Evolutionary conservation across 2,113 vertebrate species (phyloP).

Genomic region (Genyomyrus donnyi): DNA sequence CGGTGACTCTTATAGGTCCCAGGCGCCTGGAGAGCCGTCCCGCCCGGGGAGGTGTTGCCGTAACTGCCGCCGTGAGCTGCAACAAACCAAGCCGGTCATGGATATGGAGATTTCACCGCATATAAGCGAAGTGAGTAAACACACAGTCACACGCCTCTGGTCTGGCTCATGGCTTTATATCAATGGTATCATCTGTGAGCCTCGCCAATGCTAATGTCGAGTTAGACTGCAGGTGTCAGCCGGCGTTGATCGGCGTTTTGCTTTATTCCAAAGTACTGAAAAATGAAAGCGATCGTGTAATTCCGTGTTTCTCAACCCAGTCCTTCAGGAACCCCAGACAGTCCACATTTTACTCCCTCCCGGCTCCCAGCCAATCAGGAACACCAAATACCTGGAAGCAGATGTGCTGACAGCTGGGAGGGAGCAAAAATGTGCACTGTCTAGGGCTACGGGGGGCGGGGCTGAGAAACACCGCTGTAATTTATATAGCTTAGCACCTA

Average conservation of each 20-base stretch:
- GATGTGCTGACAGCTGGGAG: neutral
- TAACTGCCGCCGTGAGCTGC: constrained; percentile 25
- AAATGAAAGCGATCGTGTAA: neutral
- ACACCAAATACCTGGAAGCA: neutral
- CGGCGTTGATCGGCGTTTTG: neutral
- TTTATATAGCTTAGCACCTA: neutral
- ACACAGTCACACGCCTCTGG: neutral
- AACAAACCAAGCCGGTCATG: neutral
- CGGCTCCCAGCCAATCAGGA: neutral
- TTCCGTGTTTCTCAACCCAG: neutral
- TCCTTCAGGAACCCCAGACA: neutral
- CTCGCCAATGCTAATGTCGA: neutral
- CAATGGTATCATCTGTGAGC: neutral
- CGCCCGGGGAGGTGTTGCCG: constrained; percentile 8
- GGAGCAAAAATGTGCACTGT: neutral
- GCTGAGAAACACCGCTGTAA: neutral
- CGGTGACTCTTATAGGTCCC: constrained; percentile 17
- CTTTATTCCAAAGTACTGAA: neutral
- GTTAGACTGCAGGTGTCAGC: neutral
- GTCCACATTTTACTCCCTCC: neutral
- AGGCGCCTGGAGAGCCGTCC: neutral
- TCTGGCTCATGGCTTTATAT: no score
- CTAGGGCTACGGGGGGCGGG: neutral
- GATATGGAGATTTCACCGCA: neutral
- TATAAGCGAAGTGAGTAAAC: neutral